Base-by-base conservation (phyloP, 2,888 invertebrate species). In the Acronicta alni region DNA sequence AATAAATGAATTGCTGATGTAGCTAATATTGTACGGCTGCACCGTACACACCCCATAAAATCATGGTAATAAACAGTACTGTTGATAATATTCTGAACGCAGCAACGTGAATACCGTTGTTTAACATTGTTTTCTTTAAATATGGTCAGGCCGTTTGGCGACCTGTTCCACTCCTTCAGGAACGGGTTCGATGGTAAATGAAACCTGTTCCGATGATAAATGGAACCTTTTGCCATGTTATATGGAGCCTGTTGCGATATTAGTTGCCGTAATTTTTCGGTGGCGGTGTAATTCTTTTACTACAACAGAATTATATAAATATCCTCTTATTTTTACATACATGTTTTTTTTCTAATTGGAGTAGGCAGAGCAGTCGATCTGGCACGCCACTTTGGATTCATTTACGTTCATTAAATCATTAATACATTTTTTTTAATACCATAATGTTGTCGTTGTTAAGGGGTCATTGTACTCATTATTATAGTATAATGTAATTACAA, bases 131-230 rank as follows among this genome's bases (percentile, higher is more conserved):
- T 48, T 57, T 59, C 76, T 69, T 59, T 67, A 72, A 63, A 65
- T 58, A 57, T 54, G 57, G 43, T 41, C 45, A 42, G 60, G 57
- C 46, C 56, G 63, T 64, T 18, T 67, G 66, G 43, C 57, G 68
- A 69, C 74, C 77, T 69, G 72, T 70, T 56, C 62, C 52, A 44
- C 60, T 53, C 41, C 45, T 58, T 41, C 52, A 26, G 44, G 57
- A 74, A 75, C 79, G 42, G 55, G 77, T 77, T 76, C 46, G 61
- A 66, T 56, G 55, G 49, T 60, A 54, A 64, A 54, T 60, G 65
- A 35, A 47, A 53, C 43, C 37, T 38, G 43, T 37, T 51, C n/a
- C n/a, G 6, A 35, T 35, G 35, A n/a, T n/a, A 3, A 6, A 35
- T 35, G n/a, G 35, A 35, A 35, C 35, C 35, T 35, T 14, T 35